Conservation (phyloP, 2,888 invertebrate species). For the Litoditis marina region DNA sequence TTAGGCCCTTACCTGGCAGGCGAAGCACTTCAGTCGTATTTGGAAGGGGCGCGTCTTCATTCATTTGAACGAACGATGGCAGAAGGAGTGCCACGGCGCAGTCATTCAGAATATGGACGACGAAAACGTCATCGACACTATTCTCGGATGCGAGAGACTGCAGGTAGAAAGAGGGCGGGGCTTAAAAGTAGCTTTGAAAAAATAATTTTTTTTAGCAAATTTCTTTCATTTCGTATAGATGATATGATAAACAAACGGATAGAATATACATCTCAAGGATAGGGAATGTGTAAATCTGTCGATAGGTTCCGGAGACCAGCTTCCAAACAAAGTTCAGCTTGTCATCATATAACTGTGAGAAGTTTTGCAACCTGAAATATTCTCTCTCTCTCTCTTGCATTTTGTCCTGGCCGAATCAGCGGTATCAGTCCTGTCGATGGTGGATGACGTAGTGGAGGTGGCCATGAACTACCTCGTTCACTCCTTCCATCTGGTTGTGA, state of each 20-base stretch:
- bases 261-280: too few species aligned
- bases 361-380: too few species aligned
- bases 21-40: slow-evolving; percentile 76
- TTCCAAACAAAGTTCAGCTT: too few species aligned
- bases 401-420: slow-evolving; percentile 72
- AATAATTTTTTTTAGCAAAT: background rate
- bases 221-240: background rate
- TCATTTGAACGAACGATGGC: slow-evolving; percentile 74
- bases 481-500: slow-evolving; percentile 76
- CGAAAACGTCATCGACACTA: slow-evolving; percentile 79
- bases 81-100: slow-evolving; percentile 57
- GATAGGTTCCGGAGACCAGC: too few species aligned
- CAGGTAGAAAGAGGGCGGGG: slow-evolving; percentile 66
- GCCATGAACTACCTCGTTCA: slow-evolving; percentile 78
- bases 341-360: too few species aligned
- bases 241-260: too few species aligned
- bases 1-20: slow-evolving; percentile 52
- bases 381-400: too few species aligned
- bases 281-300: too few species aligned
- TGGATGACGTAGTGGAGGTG: slow-evolving; percentile 77
- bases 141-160: slow-evolving; percentile 80
- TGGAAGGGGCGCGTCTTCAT: slow-evolving; percentile 90
- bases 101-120: slow-evolving; percentile 65
- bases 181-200: background rate
- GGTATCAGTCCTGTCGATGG: slow-evolving; percentile 80